Conservation (phyloP, 2,888 invertebrate genomes). For the Loripinus fragilis region DNA sequence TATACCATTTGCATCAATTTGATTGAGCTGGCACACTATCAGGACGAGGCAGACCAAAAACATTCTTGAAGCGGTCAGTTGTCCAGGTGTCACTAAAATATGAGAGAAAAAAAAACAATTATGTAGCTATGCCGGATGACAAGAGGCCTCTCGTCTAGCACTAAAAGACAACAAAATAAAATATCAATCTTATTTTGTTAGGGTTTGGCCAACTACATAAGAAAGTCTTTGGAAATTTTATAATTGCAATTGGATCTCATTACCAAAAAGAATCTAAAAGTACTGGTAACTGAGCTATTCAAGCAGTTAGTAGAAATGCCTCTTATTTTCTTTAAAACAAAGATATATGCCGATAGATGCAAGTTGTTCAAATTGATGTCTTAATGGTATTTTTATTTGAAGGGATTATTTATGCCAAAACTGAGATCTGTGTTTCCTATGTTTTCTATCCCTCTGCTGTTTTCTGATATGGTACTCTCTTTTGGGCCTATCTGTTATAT, state of each 20-base stretch:
- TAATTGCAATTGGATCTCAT: neutral
- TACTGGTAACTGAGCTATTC: neutral
- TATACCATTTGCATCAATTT: neutral
- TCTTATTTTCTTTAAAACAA: neutral
- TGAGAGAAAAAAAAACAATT: neutral
- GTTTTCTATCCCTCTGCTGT: neutral
- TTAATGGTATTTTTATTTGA: neutral
- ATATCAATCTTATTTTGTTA: neutral
- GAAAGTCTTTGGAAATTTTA: neutral
- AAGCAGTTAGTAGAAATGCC: neutral
- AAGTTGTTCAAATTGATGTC: neutral
- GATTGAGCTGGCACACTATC: neutral
- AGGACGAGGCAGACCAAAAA: neutral
- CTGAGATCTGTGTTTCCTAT: neutral
- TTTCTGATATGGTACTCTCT: neutral
- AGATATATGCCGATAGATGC: neutral
- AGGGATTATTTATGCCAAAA: neutral
- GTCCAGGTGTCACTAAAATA: slow-evolving; percentile 4
- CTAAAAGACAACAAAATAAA: slow-evolving; percentile 11
- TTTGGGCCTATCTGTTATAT: slow-evolving; percentile 14
- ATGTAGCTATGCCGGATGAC: slow-evolving; percentile 5
- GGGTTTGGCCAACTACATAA: slow-evolving; percentile 21
- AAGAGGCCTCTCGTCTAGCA: slow-evolving; percentile 11
- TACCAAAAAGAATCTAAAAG: neutral
- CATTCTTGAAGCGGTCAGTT: neutral